Evolutionary conservation across 2,113 vertebrate species (phyloP).

Genomic region (Phaethon lepturus): DNA sequence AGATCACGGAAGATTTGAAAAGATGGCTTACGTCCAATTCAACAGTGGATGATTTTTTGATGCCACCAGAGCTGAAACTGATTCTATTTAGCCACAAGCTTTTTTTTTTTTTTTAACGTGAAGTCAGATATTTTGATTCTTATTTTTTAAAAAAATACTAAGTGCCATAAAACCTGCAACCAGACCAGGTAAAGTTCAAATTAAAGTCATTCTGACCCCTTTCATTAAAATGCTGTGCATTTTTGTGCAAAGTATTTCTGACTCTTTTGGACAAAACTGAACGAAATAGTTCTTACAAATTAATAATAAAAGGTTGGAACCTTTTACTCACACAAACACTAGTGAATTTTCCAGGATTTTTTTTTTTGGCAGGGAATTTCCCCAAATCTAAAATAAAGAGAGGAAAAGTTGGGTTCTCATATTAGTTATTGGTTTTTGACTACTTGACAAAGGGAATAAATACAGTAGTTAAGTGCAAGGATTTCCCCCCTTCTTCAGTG

Average conservation of each 20-base stretch:
- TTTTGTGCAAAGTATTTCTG: slow-evolving; percentile 56
- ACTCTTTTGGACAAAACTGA: slow-evolving; percentile 52
- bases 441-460: not conserved
- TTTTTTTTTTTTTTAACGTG: accelerated
- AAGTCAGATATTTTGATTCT: not conserved
- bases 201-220: slow-evolving; percentile 31
- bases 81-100: not conserved
- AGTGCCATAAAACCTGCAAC: slow-evolving; percentile 12
- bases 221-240: slow-evolving; percentile 12
- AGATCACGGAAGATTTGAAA: not conserved
- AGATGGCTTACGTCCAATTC: not conserved
- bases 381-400: slow-evolving; percentile 78
- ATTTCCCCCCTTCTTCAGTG: not conserved
- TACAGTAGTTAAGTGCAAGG: not conserved
- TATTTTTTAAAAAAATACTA: not conserved
- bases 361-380: slow-evolving; percentile 69
- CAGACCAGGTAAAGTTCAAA: slow-evolving; percentile 25
- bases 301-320: slow-evolving; percentile 63
- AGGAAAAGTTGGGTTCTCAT: slow-evolving; percentile 65
- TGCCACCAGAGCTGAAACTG: not conserved
- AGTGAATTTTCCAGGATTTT: slow-evolving; percentile 69
- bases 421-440: slow-evolving; percentile 38
- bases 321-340: slow-evolving; percentile 78
- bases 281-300: slow-evolving; percentile 23
- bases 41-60: not conserved